These are phyloP conservation scores for Ictalurus furcatus DNA, from an alignment of 2,113 vertebrate genomes.

Conservation along the genomic window DNA sequence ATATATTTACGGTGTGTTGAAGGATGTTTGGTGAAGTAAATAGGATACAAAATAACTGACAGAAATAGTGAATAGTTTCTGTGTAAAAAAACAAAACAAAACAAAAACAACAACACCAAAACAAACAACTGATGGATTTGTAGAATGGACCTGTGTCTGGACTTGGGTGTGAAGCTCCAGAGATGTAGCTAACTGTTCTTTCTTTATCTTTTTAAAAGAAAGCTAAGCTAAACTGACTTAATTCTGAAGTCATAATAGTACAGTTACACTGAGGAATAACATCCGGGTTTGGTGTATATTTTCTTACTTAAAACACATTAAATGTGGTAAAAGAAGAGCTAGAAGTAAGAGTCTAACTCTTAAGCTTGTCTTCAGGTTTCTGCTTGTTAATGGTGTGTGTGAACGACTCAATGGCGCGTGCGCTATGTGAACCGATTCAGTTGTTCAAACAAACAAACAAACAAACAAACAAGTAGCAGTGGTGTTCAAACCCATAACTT, in stretches of 20 bases:
- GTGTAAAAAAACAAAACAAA: not conserved
- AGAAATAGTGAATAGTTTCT: not conserved
- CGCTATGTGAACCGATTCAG: not conserved
- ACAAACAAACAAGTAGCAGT: not conserved
- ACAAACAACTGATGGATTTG: not conserved
- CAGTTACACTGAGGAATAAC: no score
- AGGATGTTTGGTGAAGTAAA: not conserved
- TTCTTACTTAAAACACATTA: not conserved
- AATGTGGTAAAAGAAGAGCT: not conserved
- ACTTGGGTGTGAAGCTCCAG: not conserved
- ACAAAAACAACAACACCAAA: no score
- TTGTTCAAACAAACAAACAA: not conserved
- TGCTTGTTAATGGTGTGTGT: not conserved
- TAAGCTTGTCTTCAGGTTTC: not conserved
- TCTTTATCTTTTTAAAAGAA: not conserved
- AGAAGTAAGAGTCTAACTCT: not conserved
- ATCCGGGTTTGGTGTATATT: not conserved
- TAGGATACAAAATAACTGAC: not conserved
- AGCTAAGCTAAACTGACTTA: not conserved
- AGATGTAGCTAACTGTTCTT: not conserved
- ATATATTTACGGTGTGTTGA: not conserved
- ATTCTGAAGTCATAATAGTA: not conserved
- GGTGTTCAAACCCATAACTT: no score
- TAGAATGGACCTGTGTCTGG: not conserved
- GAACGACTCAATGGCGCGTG: not conserved